Base-by-base conservation (phyloP, 2,797 vertebrate species). In the Xiphorhynchus erythropygius region DNA sequence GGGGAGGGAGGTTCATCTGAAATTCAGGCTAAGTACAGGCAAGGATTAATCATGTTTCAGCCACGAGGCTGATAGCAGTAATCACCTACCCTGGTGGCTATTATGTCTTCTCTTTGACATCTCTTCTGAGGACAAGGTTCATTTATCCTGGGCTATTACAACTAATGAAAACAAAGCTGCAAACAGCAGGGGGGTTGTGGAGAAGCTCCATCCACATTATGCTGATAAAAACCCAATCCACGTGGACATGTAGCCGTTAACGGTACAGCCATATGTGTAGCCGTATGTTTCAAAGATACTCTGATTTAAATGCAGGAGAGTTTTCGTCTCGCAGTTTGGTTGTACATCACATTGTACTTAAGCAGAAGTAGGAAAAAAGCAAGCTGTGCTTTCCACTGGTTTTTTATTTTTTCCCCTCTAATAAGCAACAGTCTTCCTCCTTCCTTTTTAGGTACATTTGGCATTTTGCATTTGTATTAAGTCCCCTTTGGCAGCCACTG, bases 391-490 rank as follows among this genome's bases (percentile, higher is more conserved):
- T 90, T 67, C 73, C 18, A 41, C 27, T 65, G 37, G 5, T 6
- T 39, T 73, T 70, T 49, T 64, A 47, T 30, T 11, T 5, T 9
- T 35, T 52, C 16, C 62, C 33, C 14, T 55, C 9, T 75, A 84
- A 62, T 42, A 89, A 83, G 49, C 16, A 87, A 12, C 44, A 15
- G 37, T 53, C 33, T 83, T 84, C 49, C 71, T 87, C 35, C 23
- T 94, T 96, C 79, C 52, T 50, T 84, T 96, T 57, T 56, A 84
- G 69, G 41, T 83, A 68, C 41, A 8, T 83, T 85, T 83, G 32
- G 60, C 30, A 9, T 92, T 94, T 93, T 68, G 85, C 69, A 65
- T 94, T 91, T 83, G 46, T 56, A 90, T 84, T 89, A 74, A 87
- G 60, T 64, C 35, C 35, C 57, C 14, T 96, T 84, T 92, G 92